Evolutionary conservation across 2,797 vertebrate genomes (phyloP), one percentile per base, ranked within the genome.

Genomic region (Menidia menidia): DNA sequence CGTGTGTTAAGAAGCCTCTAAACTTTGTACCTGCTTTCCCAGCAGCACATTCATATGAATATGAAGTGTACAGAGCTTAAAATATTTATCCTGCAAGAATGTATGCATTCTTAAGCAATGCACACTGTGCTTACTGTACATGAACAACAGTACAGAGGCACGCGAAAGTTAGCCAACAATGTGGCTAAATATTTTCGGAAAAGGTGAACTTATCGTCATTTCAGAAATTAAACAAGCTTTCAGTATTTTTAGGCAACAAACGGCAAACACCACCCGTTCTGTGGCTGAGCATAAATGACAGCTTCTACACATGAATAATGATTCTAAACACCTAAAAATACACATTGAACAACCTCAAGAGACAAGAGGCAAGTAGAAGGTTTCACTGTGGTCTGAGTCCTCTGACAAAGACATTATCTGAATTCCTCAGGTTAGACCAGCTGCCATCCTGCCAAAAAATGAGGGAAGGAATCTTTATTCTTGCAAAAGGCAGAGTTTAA

Each of bases 1-100:
- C 16, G 64, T 48, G 19, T 55, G 30, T 12, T 32, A 56, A 61
- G 47, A 43, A 30, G 30, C 25, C 30, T 63, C 30, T 53, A 39
- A 7, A 39, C 10, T 39, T 39, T 39, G 35, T 39, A 39, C 10
- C 35, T 39, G 35, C 35, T 39, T 39, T 39, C 8, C 35, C 35
- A 39, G 35, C 10, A 39, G 35, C 35, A 39, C 35, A 39, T 39
- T 4, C 2, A 10, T 39, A 39, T 39, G 35, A 39, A 39, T 39
- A 39, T 7, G 35, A 39, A 39, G 35, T 39, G 8, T 2, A 6
- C 35, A 39, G 10, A 39, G 35, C 10, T 39, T 10, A 39, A 39
- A 39, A 39, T 39, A 39, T 2, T 39, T 39, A 39, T 39, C 7
- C 10, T 39, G 35, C 35, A 39, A 39, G 7, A 39, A 7, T 39